phyloP scores from a whole-genome alignment of 2,113 vertebrate species.

The Manacus vitellinus region DNA sequence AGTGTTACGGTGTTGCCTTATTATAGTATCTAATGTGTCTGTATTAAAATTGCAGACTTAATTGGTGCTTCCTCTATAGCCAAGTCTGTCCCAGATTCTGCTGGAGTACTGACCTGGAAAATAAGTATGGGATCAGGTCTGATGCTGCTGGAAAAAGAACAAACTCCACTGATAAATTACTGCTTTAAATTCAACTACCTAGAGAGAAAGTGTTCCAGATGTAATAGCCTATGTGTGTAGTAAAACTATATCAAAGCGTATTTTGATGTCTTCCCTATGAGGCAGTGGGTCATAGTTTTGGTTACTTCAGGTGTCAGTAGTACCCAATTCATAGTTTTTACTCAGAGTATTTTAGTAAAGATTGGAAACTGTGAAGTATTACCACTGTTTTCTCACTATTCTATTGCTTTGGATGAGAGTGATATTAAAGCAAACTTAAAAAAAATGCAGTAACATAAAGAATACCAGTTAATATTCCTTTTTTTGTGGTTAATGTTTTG shows the following conservation, averaged over 20 bases:
- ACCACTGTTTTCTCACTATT: background rate
- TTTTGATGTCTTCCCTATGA: background rate
- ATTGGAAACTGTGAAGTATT: background rate
- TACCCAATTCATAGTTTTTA: background rate
- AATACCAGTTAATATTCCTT: conserved; percentile 72
- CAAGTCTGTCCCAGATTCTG: background rate
- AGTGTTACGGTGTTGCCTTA: conserved; percentile 70
- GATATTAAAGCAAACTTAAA: background rate
- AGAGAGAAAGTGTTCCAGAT: background rate
- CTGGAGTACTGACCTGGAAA: background rate
- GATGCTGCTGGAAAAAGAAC: background rate
- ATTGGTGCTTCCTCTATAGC: background rate
- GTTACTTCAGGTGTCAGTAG: background rate
- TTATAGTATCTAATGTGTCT: conserved; percentile 76
- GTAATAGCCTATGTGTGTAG: background rate
- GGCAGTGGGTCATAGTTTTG: background rate
- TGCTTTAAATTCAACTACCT: background rate
- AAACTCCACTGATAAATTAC: background rate
- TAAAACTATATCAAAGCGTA: background rate
- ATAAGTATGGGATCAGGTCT: background rate
- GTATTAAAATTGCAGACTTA: conserved; percentile 40
- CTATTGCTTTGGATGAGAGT: background rate
- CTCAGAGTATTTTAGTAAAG: background rate
- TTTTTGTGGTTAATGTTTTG: background rate
- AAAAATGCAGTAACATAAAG: conserved; percentile 79